Evolutionary conservation across 2,888 invertebrate genomes (phyloP).

Genomic region (Phaedon cochleariae): DNA sequence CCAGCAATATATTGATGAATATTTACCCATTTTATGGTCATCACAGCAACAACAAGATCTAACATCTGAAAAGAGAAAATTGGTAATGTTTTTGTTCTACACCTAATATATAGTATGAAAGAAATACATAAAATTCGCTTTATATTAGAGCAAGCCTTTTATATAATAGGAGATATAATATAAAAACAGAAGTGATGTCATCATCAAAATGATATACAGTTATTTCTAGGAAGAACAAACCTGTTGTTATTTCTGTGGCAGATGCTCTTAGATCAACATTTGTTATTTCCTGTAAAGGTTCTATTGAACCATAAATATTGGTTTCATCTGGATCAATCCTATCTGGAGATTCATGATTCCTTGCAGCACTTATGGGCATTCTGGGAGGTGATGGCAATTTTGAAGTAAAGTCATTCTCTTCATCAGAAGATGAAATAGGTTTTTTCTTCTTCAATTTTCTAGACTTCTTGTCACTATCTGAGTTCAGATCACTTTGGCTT

Average conservation of each 20-base stretch:
- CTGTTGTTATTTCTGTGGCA: background rate
- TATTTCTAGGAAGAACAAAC: background rate
- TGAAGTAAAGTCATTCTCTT: background rate
- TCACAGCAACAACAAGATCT: conserved; percentile 12
- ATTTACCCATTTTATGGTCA: conserved; percentile 11
- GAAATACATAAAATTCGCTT: background rate
- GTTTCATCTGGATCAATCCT: background rate
- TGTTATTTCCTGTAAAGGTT: background rate
- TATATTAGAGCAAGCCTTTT: background rate
- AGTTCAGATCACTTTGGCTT: background rate
- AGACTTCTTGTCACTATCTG: background rate
- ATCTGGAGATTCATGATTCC: too few relatives aligned
- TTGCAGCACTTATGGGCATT: background rate
- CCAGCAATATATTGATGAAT: background rate
- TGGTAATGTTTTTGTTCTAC: background rate
- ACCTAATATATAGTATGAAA: background rate
- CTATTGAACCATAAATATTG: background rate
- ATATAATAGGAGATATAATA: background rate
- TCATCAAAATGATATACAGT: background rate
- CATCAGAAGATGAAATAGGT: conserved; percentile 10
- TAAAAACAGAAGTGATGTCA: too few relatives aligned
- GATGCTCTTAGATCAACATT: background rate
- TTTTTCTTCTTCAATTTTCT: conserved; percentile 10
- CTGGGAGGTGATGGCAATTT: conserved; percentile 1
- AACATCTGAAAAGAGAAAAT: background rate